Evolutionary conservation across 2,888 invertebrate genomes (phyloP), one percentile per base, ranked within the genome.

Genomic region (Phortica okadai): DNA sequence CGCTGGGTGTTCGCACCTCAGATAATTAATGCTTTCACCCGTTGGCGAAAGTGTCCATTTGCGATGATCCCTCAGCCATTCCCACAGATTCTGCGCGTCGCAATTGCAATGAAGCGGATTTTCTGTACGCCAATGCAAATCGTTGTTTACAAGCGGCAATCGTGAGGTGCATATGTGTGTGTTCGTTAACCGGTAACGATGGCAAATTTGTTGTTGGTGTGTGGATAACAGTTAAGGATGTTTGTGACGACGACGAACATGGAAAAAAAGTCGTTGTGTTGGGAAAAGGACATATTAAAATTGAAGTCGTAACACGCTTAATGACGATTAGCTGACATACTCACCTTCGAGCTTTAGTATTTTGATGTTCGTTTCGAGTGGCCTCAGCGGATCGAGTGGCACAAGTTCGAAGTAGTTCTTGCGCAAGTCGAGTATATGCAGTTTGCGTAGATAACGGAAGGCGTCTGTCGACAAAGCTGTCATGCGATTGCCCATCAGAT

Each of bases 51-150:
- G 87, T 64, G 89, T 90, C 92, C 92, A 92, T 92, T 97, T 97
- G 88, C 95, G 94, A 92, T 98, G 96, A 90, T 97, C 96, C 88
- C 96, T 93, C 90, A 98, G 93, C 98, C 97, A 98, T 92, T 95
- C 96, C 96, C 98, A 97, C 70, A 97, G 93, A 90, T 97, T 96
- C 92, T 97, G 96, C 78, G 97, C 95, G 90, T 97, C 96, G 91
- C 98, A 98, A 89, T 95, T 96, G 92, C 98, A 98, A 80, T 95
- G 95, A 84, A 98, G 92, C 66, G 98, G 97, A 92, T 98, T 98
- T 89, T 96, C 97, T 96, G 93, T 70, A 44, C 62, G 33, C 58
- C 10, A 6, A 56, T 45, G 33, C 58, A 59, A n/a, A 25, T 6
- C 0, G 21, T 16, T 50, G 21, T 41, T 21, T 6, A 44, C 66